Percentiles rank a stretch among this genome's conserved stretches.
Evolutionary conservation across 1,140 invertebrate genomes (phyloP).

Genomic region (Adoxophyes honmai): DNA sequence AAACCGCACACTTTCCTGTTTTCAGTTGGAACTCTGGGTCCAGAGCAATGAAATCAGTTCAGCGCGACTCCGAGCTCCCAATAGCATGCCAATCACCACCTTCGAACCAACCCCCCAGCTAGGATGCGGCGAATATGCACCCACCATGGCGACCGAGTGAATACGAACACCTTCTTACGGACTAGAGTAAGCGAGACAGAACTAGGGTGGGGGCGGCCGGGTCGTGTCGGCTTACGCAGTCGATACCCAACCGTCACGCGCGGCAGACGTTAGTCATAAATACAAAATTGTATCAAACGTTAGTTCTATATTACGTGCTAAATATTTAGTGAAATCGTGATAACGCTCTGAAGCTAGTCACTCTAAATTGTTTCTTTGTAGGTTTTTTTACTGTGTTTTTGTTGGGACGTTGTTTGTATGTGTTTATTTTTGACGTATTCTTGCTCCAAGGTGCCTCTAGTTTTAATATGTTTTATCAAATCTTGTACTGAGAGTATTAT

Average conservation of each 20-base stretch:
- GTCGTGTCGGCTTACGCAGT: slow-evolving; percentile 35
- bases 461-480: neutral
- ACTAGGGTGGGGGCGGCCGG: slow-evolving; percentile 26
- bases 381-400: neutral
- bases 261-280: slow-evolving; percentile 26
- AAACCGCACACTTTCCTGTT: slow-evolving; percentile 11
- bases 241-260: slow-evolving; percentile 8
- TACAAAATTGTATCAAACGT: too few relatives aligned
- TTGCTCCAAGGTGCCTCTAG: neutral
- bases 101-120: slow-evolving; percentile 31
- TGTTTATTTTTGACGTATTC: neutral
- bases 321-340: too few relatives aligned
- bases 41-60: slow-evolving; percentile 71
- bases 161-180: slow-evolving; percentile 31
- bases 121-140: slow-evolving; percentile 47
- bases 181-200: slow-evolving; percentile 34
- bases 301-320: too few relatives aligned
- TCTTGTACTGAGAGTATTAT: neutral
- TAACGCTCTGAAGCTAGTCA: too few relatives aligned
- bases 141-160: slow-evolving; percentile 43
- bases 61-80: slow-evolving; percentile 50
- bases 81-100: slow-evolving; percentile 23
- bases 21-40: slow-evolving; percentile 72
- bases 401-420: neutral
- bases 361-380: neutral